These are phyloP conservation scores for Gymnopithys bicolor DNA, from an alignment of 2,797 vertebrate genomes.

Conservation along the genomic window DNA sequence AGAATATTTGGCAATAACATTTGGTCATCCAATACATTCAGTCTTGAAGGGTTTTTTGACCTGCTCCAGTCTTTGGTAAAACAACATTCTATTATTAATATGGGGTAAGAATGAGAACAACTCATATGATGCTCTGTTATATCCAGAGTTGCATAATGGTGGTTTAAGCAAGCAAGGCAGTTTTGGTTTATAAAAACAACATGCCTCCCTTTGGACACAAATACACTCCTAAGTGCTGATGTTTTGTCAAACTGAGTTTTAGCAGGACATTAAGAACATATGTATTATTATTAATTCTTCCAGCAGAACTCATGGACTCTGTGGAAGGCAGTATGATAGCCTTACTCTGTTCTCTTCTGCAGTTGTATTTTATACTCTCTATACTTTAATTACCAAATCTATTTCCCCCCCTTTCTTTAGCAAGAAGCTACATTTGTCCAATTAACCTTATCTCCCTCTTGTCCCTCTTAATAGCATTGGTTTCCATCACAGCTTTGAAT, in stretches of 20 bases:
- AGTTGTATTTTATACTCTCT: background rate
- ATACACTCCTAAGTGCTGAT: background rate
- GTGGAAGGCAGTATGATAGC: background rate
- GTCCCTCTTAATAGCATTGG: background rate
- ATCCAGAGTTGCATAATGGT: background rate
- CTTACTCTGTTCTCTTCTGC: background rate
- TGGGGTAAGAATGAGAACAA: background rate
- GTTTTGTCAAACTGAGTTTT: background rate
- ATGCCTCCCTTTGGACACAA: background rate
- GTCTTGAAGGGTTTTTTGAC: background rate
- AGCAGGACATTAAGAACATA: background rate
- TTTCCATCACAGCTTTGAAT: background rate
- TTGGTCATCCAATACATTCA: accelerated
- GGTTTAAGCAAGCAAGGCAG: background rate
- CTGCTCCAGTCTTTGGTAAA: background rate
- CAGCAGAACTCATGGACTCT: background rate
- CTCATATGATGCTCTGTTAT: background rate
- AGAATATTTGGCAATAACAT: background rate
- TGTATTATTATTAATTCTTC: background rate
- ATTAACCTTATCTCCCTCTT: background rate
- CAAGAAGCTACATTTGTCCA: background rate
- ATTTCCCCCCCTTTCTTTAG: background rate
- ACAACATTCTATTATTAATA: background rate
- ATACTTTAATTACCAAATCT: background rate
- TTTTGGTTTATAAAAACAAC: background rate